Conservation (phyloP, 2,888 invertebrate genomes). For the Seira sanloemensis region DNA sequence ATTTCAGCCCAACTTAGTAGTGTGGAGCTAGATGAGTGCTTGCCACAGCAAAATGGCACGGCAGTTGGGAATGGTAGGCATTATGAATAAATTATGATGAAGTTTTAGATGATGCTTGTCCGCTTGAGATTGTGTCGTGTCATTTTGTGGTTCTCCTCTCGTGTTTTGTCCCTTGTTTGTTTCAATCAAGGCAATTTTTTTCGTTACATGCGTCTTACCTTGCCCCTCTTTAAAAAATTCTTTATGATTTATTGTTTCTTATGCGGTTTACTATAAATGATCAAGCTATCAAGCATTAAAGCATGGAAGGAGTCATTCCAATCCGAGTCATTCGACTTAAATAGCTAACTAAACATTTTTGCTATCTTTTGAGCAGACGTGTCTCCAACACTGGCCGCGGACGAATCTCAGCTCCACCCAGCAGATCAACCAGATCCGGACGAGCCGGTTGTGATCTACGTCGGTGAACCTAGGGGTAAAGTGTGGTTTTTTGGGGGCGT, state of each 20-base stretch:
- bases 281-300: background rate
- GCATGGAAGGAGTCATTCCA: background rate
- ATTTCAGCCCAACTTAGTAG: conserved; percentile 61
- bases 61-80: conserved; percentile 66
- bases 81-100: conserved; percentile 60
- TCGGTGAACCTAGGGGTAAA: conserved; percentile 60
- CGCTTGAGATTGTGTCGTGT: conserved; percentile 9
- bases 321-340: background rate
- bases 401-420: background rate
- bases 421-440: conserved; percentile 54
- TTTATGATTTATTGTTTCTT: background rate
- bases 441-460: conserved; percentile 54
- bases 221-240: background rate
- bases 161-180: background rate
- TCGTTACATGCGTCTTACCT: background rate
- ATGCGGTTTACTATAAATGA: background rate
- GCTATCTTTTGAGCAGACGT: conserved; percentile 31
- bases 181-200: no score
- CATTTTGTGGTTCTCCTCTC: background rate
- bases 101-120: conserved; percentile 53
- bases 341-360: background rate
- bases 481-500: conserved; percentile 63
- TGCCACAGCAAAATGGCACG: conserved; percentile 63
- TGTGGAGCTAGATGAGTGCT: conserved; percentile 62
- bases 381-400: conserved; percentile 41